Conservation (phyloP, 2,113 vertebrate genomes). For the Myiozetetes cayanensis region DNA sequence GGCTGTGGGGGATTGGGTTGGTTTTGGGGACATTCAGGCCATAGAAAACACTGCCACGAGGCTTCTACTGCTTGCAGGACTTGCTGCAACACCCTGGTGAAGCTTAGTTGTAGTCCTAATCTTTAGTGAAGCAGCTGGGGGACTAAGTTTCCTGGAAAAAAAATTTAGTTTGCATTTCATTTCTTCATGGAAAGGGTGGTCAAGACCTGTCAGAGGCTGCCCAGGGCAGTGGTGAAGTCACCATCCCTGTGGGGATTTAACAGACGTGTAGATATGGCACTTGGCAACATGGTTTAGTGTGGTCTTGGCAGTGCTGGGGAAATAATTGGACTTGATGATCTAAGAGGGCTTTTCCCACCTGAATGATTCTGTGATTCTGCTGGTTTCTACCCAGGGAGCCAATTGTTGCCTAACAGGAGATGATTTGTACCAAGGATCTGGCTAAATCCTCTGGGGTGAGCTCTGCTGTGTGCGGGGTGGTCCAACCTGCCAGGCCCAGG, state of each 20-base stretch:
- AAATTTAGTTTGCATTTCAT: not conserved
- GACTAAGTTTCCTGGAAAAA: not conserved
- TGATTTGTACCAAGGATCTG: not conserved
- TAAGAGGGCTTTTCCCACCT: not conserved
- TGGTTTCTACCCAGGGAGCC: not conserved
- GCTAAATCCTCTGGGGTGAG: not conserved
- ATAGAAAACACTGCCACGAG: not conserved
- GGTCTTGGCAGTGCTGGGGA: not conserved
- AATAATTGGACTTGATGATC: accelerated
- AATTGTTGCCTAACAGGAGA: not conserved
- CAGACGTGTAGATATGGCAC: not conserved
- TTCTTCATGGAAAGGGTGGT: not conserved
- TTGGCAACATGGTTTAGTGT: not conserved
- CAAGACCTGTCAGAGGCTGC: too few relatives aligned
- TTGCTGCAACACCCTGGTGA: not conserved
- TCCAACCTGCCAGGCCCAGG: not conserved
- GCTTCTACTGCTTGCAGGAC: not conserved
- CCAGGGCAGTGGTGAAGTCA: not conserved
- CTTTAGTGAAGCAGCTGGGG: accelerated
- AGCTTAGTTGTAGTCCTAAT: not conserved
- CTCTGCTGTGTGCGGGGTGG: not conserved
- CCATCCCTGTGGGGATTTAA: not conserved
- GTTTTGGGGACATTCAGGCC: accelerated
- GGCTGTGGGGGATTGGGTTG: accelerated
- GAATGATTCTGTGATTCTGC: not conserved